phyloP scores from a whole-genome alignment of 2,888 invertebrate genomes.

The Timema cristinae region DNA sequence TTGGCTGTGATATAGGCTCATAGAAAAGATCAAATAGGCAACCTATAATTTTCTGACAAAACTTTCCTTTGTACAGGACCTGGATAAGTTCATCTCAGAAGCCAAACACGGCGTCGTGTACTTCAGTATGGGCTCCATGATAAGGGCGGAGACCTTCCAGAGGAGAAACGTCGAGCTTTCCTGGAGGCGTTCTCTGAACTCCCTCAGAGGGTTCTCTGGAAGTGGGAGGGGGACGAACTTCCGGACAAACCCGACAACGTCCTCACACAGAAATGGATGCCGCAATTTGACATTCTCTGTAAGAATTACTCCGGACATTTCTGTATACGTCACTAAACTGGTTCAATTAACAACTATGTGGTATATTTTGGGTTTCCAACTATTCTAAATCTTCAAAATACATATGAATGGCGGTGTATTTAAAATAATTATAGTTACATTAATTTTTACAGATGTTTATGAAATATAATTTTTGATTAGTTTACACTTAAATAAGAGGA shows the following conservation, averaged over 20 bases:
- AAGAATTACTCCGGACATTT: neutral
- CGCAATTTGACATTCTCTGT: slow-evolving; percentile 68
- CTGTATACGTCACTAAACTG: no score
- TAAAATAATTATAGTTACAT: no score
- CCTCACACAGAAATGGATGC: slow-evolving; percentile 61
- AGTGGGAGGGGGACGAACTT: slow-evolving; percentile 64
- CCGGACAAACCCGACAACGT: slow-evolving; percentile 59
- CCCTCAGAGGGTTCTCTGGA: slow-evolving; percentile 71
- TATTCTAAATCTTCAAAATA: no score
- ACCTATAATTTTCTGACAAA: no score
- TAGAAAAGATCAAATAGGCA: no score
- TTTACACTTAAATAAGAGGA: no score
- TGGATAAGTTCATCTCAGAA: slow-evolving; percentile 60
- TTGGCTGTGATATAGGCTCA: no score
- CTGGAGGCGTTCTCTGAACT: slow-evolving; percentile 58
- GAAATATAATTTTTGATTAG: no score
- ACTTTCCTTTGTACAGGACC: slow-evolving; percentile 40
- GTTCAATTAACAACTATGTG: no score
- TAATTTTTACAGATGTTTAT: no score
- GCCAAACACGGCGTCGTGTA: slow-evolving; percentile 64
- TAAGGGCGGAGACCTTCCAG: slow-evolving; percentile 61
- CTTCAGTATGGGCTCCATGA: slow-evolving; percentile 72
- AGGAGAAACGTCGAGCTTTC: slow-evolving; percentile 56
- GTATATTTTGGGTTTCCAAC: no score
- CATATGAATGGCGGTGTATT: no score